phyloP scores from a whole-genome alignment of 64 coral and sea anemone species.

The Montipora cactus region DNA sequence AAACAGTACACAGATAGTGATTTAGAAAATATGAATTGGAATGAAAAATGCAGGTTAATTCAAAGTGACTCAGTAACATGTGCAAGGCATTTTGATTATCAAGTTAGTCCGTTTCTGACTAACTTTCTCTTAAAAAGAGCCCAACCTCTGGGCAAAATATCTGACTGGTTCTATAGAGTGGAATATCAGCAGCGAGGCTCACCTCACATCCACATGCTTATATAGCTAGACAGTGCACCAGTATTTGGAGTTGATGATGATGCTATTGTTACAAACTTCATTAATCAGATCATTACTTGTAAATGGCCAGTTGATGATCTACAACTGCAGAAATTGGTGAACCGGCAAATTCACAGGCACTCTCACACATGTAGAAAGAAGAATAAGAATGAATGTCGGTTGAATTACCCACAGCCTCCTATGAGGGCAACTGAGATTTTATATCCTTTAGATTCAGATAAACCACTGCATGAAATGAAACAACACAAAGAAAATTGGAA shows the following conservation, averaged over 20 bases:
- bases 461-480: too few species aligned
- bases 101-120: too few species aligned
- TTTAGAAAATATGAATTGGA: too few species aligned
- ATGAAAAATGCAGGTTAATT: too few species aligned
- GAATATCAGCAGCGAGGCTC: neutral
- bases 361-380: slow-evolving; percentile 52
- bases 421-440: neutral
- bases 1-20: too few species aligned
- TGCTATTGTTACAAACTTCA: slow-evolving; percentile 10
- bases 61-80: too few species aligned
- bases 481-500: too few species aligned
- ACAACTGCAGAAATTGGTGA: slow-evolving; percentile 25
- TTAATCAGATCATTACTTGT: slow-evolving; percentile 44
- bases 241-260: neutral
- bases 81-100: too few species aligned
- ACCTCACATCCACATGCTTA: slow-evolving; percentile 57
- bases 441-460: neutral
- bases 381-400: slow-evolving; percentile 2
- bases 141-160: too few species aligned
- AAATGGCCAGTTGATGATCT: slow-evolving; percentile 22
- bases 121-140: too few species aligned
- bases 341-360: slow-evolving; percentile 51
- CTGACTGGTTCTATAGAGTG: too few species aligned
- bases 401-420: neutral
- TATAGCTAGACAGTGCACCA: slow-evolving; percentile 4